Base-by-base conservation (phyloP, 2,113 vertebrate species). In the Zootoca vivipara region DNA sequence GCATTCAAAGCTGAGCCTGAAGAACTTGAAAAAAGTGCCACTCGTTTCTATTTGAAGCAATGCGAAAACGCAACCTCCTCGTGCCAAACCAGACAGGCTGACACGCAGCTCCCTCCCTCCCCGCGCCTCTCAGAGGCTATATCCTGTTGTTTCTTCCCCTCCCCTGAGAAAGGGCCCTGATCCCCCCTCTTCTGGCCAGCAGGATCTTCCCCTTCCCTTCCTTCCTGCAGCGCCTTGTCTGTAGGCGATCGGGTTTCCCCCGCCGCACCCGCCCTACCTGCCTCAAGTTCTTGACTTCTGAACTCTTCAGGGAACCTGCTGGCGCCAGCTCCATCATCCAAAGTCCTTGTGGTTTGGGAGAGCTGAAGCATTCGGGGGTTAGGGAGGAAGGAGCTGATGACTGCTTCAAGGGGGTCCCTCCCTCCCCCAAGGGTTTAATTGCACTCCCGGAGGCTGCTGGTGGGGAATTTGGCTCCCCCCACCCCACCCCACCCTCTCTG, bases 271-370 rank as follows among this genome's bases (percentile, higher is more conserved):
- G 15, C 0, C 0, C 73, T 93, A 94, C 93, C 95, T 94, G 89
- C 92, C 89, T 92, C 4, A 86, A 90, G 82, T 95, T 96, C 95
- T 96, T 96, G 97, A 97, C 97, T 96, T 94, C 92, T 96, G 96
- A 97, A 96, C 96, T 96, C 94, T 96, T 95, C 91, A 89, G 95
- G 95, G 96, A 95, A 95, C 92, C 95, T 93, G 8, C 95, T 97
- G 97, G 97, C 96, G 97, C 97, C 97, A 95, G 94, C 92, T 96
- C 96, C 96, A 94, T 97, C 97, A 97, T 93, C 96, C 94, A 89
- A 94, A 97, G 95, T 95, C 93, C 96, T 96, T 93, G 95, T 93
- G 95, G 94, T 96, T 95, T 92, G 94, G 92, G 82, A 87, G 58
- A 38, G 84, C 90, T 86, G 77, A 46, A 89, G 80, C 89, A 79